Conservation (phyloP, 2,113 vertebrate species). For the Macroglossus sobrinus region DNA sequence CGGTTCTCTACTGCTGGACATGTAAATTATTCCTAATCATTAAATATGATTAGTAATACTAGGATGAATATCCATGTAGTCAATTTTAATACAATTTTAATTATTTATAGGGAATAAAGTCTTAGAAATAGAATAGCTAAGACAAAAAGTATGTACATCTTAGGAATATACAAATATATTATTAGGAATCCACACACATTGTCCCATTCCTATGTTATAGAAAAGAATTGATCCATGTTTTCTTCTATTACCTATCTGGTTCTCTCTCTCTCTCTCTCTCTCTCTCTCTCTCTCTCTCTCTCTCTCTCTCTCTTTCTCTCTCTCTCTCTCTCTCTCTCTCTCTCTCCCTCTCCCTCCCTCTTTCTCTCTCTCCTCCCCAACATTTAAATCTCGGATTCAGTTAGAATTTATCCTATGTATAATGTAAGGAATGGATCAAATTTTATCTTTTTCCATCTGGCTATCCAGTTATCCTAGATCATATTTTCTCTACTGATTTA, state of each 20-base stretch:
- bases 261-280: background rate
- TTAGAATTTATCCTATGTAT: conserved; percentile 42
- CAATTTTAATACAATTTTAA: conserved; percentile 27
- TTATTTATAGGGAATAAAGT: background rate
- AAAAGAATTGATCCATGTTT: background rate
- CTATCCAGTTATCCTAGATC: background rate
- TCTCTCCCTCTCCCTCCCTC: background rate
- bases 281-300: background rate
- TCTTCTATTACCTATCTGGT: background rate
- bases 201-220: background rate
- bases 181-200: background rate
- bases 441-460: conserved; percentile 43
- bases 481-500: conserved; percentile 42
- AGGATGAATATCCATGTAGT: background rate
- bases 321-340: no score
- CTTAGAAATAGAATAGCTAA: conserved; percentile 13
- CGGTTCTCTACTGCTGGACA: background rate
- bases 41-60: background rate
- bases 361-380: background rate
- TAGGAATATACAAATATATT: background rate
- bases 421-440: background rate
- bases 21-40: background rate
- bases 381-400: conserved; percentile 23
- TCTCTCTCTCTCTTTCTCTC: accelerated
- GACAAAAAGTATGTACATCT: background rate